These are phyloP conservation scores for Chaetophractus vellerosus DNA, from an alignment of 2,797 vertebrate species.

Conservation along the genomic window DNA sequence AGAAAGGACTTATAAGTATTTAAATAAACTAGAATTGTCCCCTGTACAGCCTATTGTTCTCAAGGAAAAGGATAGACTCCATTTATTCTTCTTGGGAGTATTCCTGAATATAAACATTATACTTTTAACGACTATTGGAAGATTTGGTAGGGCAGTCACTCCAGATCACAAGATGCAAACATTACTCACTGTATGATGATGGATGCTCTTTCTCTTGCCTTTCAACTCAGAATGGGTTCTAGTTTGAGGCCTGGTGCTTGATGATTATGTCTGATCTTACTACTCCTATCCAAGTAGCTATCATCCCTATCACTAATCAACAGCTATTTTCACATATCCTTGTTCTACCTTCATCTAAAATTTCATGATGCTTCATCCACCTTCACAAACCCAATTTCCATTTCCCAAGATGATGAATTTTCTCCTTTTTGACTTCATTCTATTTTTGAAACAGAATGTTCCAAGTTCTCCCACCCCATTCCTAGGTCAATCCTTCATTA, in stretches of 20 bases:
- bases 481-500: not conserved
- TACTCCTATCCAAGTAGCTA: not conserved
- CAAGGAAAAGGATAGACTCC: not conserved
- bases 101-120: not conserved
- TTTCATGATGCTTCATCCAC: not conserved
- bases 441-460: conserved; percentile 42
- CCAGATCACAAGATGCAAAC: not conserved
- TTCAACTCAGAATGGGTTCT: not conserved
- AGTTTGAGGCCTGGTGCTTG: not conserved
- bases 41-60: not conserved
- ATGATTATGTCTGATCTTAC: not conserved
- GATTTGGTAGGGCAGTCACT: not conserved
- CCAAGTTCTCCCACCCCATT: not conserved
- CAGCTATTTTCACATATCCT: not conserved
- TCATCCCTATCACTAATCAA: not conserved
- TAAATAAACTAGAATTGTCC: not conserved
- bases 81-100: not conserved
- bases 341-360: not conserved
- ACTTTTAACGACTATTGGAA: not conserved
- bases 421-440: not conserved
- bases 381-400: not conserved
- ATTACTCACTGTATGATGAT: not conserved
- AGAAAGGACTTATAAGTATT: not conserved
- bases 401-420: not conserved
- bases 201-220: not conserved